phyloP scores from a whole-genome alignment of 2,113 vertebrate genomes.

The Poeciliopsis prolifica region DNA sequence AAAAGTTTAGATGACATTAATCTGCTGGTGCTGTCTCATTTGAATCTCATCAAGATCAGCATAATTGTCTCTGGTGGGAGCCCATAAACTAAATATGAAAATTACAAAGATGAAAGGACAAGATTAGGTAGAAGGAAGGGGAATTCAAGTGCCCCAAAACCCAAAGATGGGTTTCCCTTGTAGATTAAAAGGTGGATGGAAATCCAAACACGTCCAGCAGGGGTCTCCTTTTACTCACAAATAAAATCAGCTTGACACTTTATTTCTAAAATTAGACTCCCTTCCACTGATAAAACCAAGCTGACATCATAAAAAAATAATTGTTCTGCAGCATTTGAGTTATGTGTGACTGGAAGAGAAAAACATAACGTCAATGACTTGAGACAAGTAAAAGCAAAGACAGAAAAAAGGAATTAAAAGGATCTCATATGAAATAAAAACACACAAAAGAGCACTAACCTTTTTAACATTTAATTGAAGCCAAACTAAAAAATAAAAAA shows the following conservation, averaged over 20 bases:
- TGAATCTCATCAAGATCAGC: constrained; percentile 56
- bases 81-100: constrained; percentile 51
- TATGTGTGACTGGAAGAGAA: constrained; percentile 33
- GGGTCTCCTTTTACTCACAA: constrained; percentile 73
- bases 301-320: constrained; percentile 31
- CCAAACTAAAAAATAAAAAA: constrained; percentile 28
- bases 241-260: constrained; percentile 46
- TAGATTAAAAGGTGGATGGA: constrained; percentile 14
- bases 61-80: constrained; percentile 40
- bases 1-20: constrained; percentile 47
- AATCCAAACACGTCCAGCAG: constrained; percentile 63
- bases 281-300: constrained; percentile 30
- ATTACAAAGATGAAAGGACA: constrained; percentile 42
- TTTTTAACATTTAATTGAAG: constrained; percentile 58
- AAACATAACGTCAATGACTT: constrained; percentile 31
- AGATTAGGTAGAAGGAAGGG: constrained; percentile 24
- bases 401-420: constrained; percentile 6
- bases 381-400: constrained; percentile 18
- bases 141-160: constrained; percentile 33
- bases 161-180: constrained; percentile 39
- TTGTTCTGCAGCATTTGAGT: constrained; percentile 40
- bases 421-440: constrained; percentile 36
- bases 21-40: constrained; percentile 47
- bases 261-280: constrained; percentile 34
- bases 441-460: constrained; percentile 4